Evolutionary conservation across 2,888 invertebrate species (phyloP), one percentile per base, ranked within the genome.

Genomic region (Hesperia comma): DNA sequence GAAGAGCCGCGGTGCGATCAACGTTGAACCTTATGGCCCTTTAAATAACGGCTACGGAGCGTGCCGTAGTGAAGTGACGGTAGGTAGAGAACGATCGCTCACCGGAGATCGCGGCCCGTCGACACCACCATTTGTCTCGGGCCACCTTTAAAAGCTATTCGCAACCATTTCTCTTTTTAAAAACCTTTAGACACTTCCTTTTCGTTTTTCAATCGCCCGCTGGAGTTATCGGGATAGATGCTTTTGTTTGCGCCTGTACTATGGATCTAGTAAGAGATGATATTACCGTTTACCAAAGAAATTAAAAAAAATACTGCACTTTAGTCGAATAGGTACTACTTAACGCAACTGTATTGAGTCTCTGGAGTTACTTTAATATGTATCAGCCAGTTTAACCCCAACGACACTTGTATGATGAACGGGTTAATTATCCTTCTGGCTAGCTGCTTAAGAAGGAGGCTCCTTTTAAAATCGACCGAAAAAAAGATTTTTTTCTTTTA

Each of bases 91-190:
- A 76, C 81, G 74, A 84, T 85, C 84, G 79, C 80, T 82, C 84
- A 80, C 74, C 79, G 80, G 68, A 61, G 67, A 61, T 61, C 60
- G 54, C 54, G 67, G 55, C 40, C 66, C 58, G 61, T 67, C 67
- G 80, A 69, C 85, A 76, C 77, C 68, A 84, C 85, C 90, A 90
- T 92, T 92, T 88, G 90, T 90, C 90, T 90, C 81, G 79, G 71
- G 80, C 82, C 88, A 91, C 92, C 92, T 91, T 90, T 89, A 90
- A 90, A 90, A 89, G 92, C 91, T 88, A 90, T 92, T 88, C 91
- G 82, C 82, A 79, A 85, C 86, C 92, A 91, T 92, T 91, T 87
- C 82, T 92, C 92, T 92, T 90, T 88, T 92, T 92, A 87, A 90
- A 90, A 92, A 91, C 92, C 91, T 89, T 88, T 83, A 88, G 92